Base-by-base conservation (phyloP, 1,140 invertebrate species). In the Caenorhabditis briggsae region DNA sequence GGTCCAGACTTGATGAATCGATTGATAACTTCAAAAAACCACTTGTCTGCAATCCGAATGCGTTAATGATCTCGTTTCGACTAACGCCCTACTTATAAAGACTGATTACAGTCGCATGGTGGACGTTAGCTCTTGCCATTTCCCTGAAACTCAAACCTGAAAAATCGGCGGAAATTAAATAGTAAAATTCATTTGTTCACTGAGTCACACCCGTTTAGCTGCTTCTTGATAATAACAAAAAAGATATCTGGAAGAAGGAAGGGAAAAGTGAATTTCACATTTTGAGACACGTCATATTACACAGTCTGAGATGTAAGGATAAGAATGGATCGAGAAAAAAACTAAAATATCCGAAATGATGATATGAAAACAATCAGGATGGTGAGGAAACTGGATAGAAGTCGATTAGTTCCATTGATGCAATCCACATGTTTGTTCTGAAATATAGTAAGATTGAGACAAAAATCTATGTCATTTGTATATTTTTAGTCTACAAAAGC, bases 361-460 rank as follows among this genome's bases (percentile, higher is more conserved):
- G 70, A 78, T 53, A 50, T 50, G 70, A 50, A 2, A 78, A 78
- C 16, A 33, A 78, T 46, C 70, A 78, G 20, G 23, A 78, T 23
- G 9, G 46, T 78, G 20, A 41, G 11, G 70, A 25, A 50, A 50
- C 5, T 50, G 46, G 70, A 50, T 50, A 20, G 43, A 12, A 1
- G 14, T 41, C 5, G 43, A 23, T n/a, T 20, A 8, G n/a, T 5
- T 12, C n/a, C 46, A 50, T 78, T 78, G 70, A 78, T 78, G 46
- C 70, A 78, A 50, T 78, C 46, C 18, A 78, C 70, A n/a, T 78
- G 70, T 50, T 78, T 78, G n/a, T 78, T 78, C 70, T 78, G 70
- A 50, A 78, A 78, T 23, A 9, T 53, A 14, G 50, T 53, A 14
- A 16, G 16, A 53, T 53, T 53, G 5, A 16, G 16, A 53, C 11